Conservation (phyloP, 2,113 vertebrate species). For the Alosa alosa region DNA sequence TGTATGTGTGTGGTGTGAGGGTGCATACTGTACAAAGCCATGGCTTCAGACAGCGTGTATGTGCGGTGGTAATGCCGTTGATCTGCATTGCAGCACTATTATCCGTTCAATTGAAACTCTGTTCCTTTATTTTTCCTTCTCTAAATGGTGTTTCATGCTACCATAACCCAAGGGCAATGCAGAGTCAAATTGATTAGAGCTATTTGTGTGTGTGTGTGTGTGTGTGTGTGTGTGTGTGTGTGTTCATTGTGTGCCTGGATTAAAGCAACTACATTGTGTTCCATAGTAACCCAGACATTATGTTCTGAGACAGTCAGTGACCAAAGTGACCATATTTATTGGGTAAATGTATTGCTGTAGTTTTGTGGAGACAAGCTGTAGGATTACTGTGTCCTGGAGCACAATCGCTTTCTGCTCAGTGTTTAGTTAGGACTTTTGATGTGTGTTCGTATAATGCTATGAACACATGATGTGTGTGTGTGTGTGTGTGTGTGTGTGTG, state of each 20-base stretch:
- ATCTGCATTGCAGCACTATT: constrained; percentile 58
- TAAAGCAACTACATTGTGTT: not conserved
- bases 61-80: constrained; percentile 30
- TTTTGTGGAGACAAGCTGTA: not conserved
- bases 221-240: not conserved
- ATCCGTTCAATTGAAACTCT: constrained; percentile 54
- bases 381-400: not conserved
- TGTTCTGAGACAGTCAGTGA: not conserved
- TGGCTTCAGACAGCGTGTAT: not conserved
- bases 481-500: constrained; percentile 34
- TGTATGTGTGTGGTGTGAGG: not conserved
- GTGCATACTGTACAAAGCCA: not conserved
- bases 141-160: constrained; percentile 45
- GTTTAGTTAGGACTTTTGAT: constrained; percentile 38
- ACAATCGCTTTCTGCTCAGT: not conserved
- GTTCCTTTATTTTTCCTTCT: constrained; percentile 51
- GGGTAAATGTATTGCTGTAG: not conserved
- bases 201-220: not conserved
- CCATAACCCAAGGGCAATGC: constrained; percentile 56
- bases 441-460: constrained; percentile 31
- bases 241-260: not conserved
- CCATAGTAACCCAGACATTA: not conserved
- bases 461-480: constrained; percentile 39
- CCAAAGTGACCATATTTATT: not conserved
- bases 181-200: constrained; percentile 55